phyloP scores from a whole-genome alignment of 2,113 vertebrate species.

The Aleadryas rufinucha region DNA sequence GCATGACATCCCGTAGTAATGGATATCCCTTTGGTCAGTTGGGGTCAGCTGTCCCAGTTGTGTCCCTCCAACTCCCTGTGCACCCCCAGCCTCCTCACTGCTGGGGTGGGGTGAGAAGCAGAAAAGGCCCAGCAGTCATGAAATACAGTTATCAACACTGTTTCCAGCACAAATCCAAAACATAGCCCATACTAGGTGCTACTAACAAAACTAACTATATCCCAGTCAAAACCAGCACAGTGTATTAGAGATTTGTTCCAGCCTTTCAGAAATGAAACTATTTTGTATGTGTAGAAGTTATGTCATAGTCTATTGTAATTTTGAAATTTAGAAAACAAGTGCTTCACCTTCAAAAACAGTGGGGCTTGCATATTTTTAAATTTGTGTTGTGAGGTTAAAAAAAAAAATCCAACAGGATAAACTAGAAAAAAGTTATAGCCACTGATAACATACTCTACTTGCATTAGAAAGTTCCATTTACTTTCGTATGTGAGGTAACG shows the following conservation, averaged over 20 bases:
- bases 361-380: neutral
- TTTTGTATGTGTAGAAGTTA: neutral
- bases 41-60: neutral
- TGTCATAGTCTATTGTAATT: neutral
- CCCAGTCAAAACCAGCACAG: neutral
- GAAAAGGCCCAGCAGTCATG: neutral
- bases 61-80: neutral
- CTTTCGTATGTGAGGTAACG: neutral
- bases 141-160: neutral
- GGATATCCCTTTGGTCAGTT: neutral
- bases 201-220: neutral
- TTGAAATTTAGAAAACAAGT: neutral
- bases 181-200: too few species aligned
- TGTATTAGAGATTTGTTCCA: neutral
- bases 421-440: neutral
- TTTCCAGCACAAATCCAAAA: neutral
- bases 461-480: neutral
- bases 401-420: neutral
- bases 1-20: neutral
- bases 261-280: neutral
- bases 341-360: neutral
- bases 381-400: neutral
- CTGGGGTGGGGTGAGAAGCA: neutral
- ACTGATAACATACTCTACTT: neutral
- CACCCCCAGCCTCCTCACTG: neutral